phyloP scores from a whole-genome alignment of 2,113 vertebrate genomes.

The Engraulis encrasicolus region DNA sequence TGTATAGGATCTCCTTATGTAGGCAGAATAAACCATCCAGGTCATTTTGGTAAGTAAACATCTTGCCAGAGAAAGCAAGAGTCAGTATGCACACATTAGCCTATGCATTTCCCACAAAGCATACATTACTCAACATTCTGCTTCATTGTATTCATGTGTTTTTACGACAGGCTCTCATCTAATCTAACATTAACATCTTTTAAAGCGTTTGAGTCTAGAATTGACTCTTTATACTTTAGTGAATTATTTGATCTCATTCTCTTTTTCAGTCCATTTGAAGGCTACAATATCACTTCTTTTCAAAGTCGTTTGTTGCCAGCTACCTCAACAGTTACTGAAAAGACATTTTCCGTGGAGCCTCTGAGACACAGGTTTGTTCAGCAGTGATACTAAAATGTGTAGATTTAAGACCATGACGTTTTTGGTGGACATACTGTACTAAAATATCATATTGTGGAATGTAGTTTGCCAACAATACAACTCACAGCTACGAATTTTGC shows the following conservation, averaged over 20 bases:
- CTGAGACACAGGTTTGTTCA: conserved; percentile 64
- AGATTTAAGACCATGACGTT: neutral
- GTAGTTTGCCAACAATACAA: neutral
- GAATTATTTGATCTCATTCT: neutral
- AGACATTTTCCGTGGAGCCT: conserved; percentile 52
- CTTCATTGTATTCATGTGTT: too few relatives aligned
- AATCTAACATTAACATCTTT: too few relatives aligned
- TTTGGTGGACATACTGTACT: neutral
- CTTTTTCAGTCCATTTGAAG: conserved; percentile 58
- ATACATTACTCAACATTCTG: too few relatives aligned
- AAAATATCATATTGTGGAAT: too few relatives aligned
- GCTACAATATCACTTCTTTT: conserved; percentile 55
- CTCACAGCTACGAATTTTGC: neutral
- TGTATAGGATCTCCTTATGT: conserved; percentile 56
- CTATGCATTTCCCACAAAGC: too few relatives aligned
- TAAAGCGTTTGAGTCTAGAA: too few relatives aligned
- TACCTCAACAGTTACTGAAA: conserved; percentile 57
- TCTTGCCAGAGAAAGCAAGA: too few relatives aligned
- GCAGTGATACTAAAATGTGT: neutral
- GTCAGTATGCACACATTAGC: neutral
- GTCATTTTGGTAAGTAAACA: conserved; percentile 31
- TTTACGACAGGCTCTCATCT: too few relatives aligned
- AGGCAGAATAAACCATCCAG: conserved; percentile 55
- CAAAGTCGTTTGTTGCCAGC: conserved; percentile 58
- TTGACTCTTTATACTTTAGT: too few relatives aligned